Percentiles rank a stretch among this genome's conserved stretches.
phyloP scores from a whole-genome alignment of 2,888 invertebrate genomes.

The Trissolcus brochymenae region DNA sequence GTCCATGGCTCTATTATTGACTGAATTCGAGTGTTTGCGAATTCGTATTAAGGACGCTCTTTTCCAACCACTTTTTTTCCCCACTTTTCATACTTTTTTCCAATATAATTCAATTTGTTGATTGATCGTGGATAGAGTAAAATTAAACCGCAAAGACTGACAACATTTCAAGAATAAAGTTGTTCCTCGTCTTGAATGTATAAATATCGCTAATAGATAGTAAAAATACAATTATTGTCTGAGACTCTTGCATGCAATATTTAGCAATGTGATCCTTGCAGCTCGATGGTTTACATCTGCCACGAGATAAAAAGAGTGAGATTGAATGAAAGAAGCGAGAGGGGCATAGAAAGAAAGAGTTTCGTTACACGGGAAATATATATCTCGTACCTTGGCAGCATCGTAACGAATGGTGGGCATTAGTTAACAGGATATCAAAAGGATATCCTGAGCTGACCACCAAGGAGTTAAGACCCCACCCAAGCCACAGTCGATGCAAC shows the following conservation, averaged over 20 bases:
- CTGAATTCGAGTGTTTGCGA: conserved; percentile 10
- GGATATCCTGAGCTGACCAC: conserved; percentile 75
- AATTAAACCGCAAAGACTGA: no score
- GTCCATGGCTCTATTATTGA: conserved; percentile 11
- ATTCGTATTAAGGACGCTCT: conserved; percentile 13
- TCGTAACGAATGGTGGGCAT: conserved; percentile 75
- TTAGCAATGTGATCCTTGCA: conserved; percentile 50
- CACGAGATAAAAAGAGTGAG: conserved; percentile 52
- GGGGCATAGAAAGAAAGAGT: conserved; percentile 57
- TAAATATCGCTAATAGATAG: conserved; percentile 27
- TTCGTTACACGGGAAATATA: conserved; percentile 68
- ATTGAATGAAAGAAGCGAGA: conserved; percentile 50
- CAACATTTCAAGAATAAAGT: no score
- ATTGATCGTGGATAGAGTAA: no score
- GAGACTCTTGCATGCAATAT: conserved; percentile 35
- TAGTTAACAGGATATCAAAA: conserved; percentile 77
- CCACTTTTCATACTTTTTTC: no score
- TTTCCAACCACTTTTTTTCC: no score
- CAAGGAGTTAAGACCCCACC: conserved; percentile 74
- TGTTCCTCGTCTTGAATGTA: neutral
- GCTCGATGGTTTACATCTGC: conserved; percentile 55
- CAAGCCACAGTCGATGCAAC: conserved; percentile 69
- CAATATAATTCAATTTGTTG: no score
- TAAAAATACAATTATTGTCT: conserved; percentile 33
- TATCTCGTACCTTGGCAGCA: conserved; percentile 64